A percentile compares a stretch with the other conserved stretches of the same genome.
These are phyloP conservation scores for Acrocephalus scirpaceus DNA, from an alignment of 2,797 vertebrate species.

Conservation along the genomic window DNA sequence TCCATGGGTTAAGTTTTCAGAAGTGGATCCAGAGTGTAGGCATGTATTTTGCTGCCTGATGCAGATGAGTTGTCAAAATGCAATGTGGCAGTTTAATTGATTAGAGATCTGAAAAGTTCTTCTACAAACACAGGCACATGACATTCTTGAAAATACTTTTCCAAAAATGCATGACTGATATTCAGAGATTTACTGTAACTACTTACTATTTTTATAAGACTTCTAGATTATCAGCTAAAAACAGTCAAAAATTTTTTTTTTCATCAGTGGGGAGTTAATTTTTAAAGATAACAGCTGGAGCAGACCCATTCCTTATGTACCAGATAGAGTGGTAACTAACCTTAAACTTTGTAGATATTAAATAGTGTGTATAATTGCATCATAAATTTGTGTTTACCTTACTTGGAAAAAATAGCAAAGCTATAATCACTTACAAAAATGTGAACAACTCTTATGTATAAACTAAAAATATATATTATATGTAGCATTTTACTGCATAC, in stretches of 20 bases:
- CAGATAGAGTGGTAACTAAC: slow-evolving; percentile 12
- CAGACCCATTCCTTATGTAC: slow-evolving; percentile 26
- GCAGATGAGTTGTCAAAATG: neutral
- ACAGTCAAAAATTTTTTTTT: neutral
- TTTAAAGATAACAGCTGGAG: slow-evolving; percentile 7
- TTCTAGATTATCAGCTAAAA: neutral
- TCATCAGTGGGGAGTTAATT: neutral
- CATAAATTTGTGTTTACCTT: neutral
- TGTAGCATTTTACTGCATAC: neutral
- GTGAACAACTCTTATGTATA: neutral
- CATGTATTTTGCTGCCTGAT: neutral
- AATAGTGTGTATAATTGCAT: slow-evolving; percentile 27
- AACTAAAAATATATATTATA: neutral
- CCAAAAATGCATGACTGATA: neutral
- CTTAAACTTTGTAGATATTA: slow-evolving; percentile 21
- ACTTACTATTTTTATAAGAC: neutral
- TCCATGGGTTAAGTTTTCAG: neutral
- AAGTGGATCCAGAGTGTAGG: neutral
- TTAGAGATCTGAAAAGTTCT: neutral
- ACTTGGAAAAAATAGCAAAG: slow-evolving; percentile 38
- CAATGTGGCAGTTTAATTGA: neutral
- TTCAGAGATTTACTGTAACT: neutral
- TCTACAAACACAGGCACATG: neutral
- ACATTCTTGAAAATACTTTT: neutral
- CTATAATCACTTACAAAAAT: neutral